phyloP scores from a whole-genome alignment of 2,113 vertebrate genomes.

The Trichomycterus rosablanca region DNA sequence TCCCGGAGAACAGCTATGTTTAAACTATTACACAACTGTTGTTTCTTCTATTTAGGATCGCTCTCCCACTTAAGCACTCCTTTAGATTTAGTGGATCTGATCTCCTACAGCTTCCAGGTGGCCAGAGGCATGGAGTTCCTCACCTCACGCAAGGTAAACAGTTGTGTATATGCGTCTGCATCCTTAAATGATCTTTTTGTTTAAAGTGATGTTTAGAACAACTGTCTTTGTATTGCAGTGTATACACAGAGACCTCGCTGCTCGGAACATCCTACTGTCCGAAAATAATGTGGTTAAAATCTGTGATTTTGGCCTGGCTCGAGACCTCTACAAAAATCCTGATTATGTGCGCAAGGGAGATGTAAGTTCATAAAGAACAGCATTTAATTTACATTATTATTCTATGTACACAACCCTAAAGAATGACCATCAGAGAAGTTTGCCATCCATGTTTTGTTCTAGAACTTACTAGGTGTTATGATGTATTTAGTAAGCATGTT shows the following conservation, averaged over 20 bases:
- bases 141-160: constrained; percentile 83
- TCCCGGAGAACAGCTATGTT: no score
- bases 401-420: background rate
- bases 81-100: constrained; percentile 85
- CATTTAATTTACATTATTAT: no score
- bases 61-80: constrained; percentile 40
- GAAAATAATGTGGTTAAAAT: constrained; percentile 96
- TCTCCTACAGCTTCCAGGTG: constrained; percentile 94
- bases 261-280: constrained; percentile 87
- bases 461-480: no score
- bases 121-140: constrained; percentile 96
- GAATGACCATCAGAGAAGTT: no score
- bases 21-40: no score
- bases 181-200: constrained; percentile 6
- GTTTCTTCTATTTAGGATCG: background rate
- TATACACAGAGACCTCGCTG: constrained; percentile 92
- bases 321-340: constrained; percentile 92
- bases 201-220: no score
- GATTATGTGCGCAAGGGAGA: constrained; percentile 95
- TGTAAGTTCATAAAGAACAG: constrained; percentile 81
- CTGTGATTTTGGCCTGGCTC: constrained; percentile 90
- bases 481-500: no score
- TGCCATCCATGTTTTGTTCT: no score
- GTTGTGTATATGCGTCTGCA: constrained; percentile 6
- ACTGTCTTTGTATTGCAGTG: constrained; percentile 64